A percentile compares a stretch with the other conserved stretches of the same genome.
Conservation (phyloP, 2,113 vertebrate species). For the Gavia stellata region DNA sequence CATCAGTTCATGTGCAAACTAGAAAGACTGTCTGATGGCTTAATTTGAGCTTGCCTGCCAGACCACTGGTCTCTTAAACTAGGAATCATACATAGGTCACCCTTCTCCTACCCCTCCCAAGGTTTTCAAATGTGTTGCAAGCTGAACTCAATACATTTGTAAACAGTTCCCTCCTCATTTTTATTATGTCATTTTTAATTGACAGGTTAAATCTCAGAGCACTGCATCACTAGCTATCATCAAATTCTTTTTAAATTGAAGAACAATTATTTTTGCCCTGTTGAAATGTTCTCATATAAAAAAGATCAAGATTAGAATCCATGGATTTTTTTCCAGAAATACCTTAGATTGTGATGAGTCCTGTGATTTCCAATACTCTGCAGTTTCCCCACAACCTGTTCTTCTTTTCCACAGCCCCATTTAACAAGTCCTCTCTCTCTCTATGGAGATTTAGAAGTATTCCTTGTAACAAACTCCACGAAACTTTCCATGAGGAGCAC, state of each 20-base stretch:
- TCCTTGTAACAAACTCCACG: background rate
- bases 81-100: background rate
- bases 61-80: background rate
- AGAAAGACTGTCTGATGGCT: background rate
- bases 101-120: background rate
- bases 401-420: background rate
- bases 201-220: background rate
- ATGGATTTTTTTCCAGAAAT: background rate
- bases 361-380: background rate
- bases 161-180: background rate
- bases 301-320: background rate
- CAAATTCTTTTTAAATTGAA: background rate
- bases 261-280: background rate
- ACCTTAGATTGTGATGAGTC: background rate
- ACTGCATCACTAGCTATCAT: background rate
- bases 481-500: background rate
- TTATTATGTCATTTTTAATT: background rate
- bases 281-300: background rate
- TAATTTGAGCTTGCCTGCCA: background rate
- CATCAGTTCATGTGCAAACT: background rate
- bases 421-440: background rate
- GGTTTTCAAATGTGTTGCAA: background rate
- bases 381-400: background rate
- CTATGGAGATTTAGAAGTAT: background rate
- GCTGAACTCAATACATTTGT: fast-evolving